Evolutionary conservation across 2,888 invertebrate genomes (phyloP), one percentile per base, ranked within the genome.

Genomic region (Drosophila acutilabella): DNA sequence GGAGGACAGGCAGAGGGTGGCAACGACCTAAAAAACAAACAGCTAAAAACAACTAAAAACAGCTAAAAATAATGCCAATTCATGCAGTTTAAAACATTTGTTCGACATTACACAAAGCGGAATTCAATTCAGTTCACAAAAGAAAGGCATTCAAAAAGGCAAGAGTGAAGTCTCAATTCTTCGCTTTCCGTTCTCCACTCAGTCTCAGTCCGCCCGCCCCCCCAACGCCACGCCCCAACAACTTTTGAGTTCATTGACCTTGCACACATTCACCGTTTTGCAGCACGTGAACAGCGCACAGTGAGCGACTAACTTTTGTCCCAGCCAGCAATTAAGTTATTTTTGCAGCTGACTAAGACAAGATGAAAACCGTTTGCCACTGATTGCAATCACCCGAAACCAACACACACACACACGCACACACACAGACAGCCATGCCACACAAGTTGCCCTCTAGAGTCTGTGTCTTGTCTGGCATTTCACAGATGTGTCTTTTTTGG

Each of bases 81-180:
- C 85, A 85, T 74, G 88, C 82, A 84, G 89, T 89, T 85, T 85
- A 85, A 85, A 87, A 88, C 80, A 87, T 89, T 89, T 89, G 89
- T 85, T 81, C 80, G 78, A 81, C 82, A 87, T 85, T 84, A 83
- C 81, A 78, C 36, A 75, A 86, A 48, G 47, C 58, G 54, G 73
- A 50, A 75, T 64, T 66, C 66, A 75, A 70, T 73, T 30, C 13
- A 66, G 66, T 74, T 60, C 78, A 79, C 72, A 87, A 81, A 78
- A 87, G 87, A 86, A 84, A 87, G 88, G 77, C 69, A 76, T 36
- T 4, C 2, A 36, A 36, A 53, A 53, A 65, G 52, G 38, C 58
- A 67, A 42, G 48, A 41, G 56, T 40, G 78, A 86, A 69, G 78
- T 81, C 78, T 78, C 73, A 87, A 87, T 83, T 74, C 59, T 47